Evolutionary conservation across 2,888 invertebrate species (phyloP), one percentile per base, ranked within the genome.

Genomic region (Pinctada fucata): DNA sequence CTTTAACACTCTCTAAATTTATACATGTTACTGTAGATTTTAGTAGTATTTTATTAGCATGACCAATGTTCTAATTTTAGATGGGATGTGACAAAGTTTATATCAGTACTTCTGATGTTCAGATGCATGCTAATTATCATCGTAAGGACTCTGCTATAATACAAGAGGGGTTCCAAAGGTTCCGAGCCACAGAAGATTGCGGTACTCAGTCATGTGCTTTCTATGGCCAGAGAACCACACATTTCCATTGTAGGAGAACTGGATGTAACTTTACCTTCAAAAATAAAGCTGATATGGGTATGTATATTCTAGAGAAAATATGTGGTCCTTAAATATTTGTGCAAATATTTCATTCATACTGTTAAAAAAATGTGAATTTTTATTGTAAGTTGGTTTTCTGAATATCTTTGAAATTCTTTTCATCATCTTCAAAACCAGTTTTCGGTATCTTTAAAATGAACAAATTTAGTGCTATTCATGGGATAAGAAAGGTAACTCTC

Each of bases 261-360:
- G 96, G 96, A 10, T 99, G 99, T 93, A 96, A 96, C 86, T 98
- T 96, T 91, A 99, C 98, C 0, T 99, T 99, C 93, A 99, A 99
- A 94, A 99, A 99, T 93, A 99, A 99, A 93, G 98, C 98, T 88
- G 99, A 99, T 93, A 99, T 99, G 98, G 99, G 98, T 99, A 94
- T 94, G 95, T 92, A 3, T 67, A n/a, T n/a, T 10, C n/a, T 50
- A 49, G 8, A 47, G 13, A n/a, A 6, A n/a, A 0, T 2, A 5
- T 58, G 71, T 31, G 31, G 31, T 31, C 31, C 31, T 31, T 31
- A 31, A 31, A 31, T 31, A 31, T 31, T 31, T 31, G 31, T 31
- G 31, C 31, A 31, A 31, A 31, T 31, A 31, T 31, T 31, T 31
- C 31, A 31, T 31, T 31, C 31, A 31, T 31, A 31, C 31, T 31